Evolutionary conservation across 2,113 vertebrate genomes (phyloP).

Genomic region (Caranx ignobilis): DNA sequence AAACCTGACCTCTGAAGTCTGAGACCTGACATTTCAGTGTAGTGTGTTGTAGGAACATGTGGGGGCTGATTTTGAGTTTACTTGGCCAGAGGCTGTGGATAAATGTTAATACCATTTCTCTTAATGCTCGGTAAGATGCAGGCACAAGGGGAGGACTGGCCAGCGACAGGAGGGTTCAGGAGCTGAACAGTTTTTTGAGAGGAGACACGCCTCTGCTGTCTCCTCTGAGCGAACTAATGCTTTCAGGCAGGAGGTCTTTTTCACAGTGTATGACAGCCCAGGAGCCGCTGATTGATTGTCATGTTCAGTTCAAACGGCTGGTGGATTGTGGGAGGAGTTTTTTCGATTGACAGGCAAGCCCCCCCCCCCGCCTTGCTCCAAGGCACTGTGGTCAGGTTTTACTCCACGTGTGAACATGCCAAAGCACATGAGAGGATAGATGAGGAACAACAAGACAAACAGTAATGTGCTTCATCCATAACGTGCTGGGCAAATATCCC

Average conservation of each 20-base stretch:
- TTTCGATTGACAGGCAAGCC: neutral
- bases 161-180: no score
- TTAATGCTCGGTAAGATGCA: no score
- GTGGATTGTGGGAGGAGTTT: neutral
- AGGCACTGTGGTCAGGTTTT: constrained; percentile 1
- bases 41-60: no score
- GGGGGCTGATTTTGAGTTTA: no score
- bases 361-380: no score
- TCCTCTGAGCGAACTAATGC: neutral
- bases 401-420: neutral
- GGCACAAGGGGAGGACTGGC: no score
- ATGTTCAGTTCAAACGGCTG: constrained; percentile 19
- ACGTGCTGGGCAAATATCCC: constrained; percentile 56
- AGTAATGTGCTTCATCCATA: constrained; percentile 67
- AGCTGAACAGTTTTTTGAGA: no score
- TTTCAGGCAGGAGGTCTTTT: neutral
- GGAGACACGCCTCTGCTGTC: no score
- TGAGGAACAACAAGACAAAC: constrained; percentile 31
- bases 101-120: no score
- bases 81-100: no score
- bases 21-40: no score
- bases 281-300: constrained; percentile 14
- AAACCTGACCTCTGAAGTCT: no score
- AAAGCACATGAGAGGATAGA: constrained; percentile 4
- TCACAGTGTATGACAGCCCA: constrained; percentile 10